Evolutionary conservation across 1,140 invertebrate genomes (phyloP).

Genomic region (Melanaphis sacchari): DNA sequence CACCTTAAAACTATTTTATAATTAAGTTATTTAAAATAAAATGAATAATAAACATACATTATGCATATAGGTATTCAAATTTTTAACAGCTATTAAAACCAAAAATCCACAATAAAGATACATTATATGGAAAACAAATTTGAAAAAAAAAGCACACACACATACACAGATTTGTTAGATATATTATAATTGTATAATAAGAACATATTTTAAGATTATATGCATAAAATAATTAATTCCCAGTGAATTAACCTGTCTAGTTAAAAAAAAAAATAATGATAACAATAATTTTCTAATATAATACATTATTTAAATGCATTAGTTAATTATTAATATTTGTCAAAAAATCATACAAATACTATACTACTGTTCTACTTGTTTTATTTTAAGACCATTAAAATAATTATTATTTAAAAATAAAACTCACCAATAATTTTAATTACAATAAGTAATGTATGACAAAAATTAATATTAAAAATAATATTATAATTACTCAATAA

Average conservation of each 20-base stretch:
- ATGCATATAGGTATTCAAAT: not conserved
- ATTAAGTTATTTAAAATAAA: not conserved
- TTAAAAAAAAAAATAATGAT: not conserved
- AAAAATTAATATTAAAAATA: not conserved
- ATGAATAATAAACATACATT: not conserved
- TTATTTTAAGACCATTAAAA: not conserved
- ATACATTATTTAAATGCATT: constrained; percentile 13
- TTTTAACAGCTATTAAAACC: not conserved
- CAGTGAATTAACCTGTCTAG: not conserved
- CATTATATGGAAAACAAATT: not conserved
- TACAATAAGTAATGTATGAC: not conserved
- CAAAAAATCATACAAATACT: not conserved
- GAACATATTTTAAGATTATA: not conserved
- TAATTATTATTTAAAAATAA: not conserved
- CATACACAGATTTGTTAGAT: not conserved
- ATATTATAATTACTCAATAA: not conserved
- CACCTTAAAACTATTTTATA: not conserved
- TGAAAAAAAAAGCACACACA: not conserved
- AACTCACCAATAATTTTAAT: not conserved
- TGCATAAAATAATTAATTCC: not conserved
- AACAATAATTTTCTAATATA: not conserved
- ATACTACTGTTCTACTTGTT: not conserved
- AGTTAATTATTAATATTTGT: not conserved
- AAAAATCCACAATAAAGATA: not conserved
- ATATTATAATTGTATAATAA: not conserved